These are phyloP conservation scores for Vireo altiloquus DNA, from an alignment of 2,113 vertebrate genomes.

Conservation along the genomic window DNA sequence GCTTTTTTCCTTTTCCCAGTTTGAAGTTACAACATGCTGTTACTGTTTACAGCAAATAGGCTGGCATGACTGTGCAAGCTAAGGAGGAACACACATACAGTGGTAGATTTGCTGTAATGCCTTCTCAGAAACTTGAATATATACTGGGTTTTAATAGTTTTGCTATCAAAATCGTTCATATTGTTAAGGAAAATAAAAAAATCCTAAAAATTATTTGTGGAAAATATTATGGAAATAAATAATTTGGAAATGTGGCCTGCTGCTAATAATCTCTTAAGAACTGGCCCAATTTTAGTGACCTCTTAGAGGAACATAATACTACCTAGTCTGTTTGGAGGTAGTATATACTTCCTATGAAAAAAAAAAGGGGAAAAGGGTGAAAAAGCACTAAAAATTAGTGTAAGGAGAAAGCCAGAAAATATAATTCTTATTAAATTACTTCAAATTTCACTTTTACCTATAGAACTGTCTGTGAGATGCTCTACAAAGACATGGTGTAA, in stretches of 20 bases:
- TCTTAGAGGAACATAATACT: background rate
- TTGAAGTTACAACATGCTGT: slow-evolving; percentile 5
- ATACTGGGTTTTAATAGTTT: background rate
- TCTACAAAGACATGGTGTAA: fast-evolving
- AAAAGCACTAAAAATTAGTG: background rate
- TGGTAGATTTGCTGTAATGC: background rate
- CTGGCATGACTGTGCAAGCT: background rate
- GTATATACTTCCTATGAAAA: background rate
- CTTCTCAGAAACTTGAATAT: background rate
- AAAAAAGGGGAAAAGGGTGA: fast-evolving
- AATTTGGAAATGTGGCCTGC: background rate
- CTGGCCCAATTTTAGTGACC: background rate
- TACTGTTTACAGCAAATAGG: slow-evolving; percentile 9
- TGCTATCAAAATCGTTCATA: background rate
- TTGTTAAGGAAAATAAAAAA: background rate
- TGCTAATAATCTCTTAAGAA: slow-evolving; percentile 1
- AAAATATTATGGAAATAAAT: background rate
- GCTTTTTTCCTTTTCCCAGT: background rate
- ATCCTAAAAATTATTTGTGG: background rate
- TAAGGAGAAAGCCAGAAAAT: background rate
- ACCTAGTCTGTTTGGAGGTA: background rate
- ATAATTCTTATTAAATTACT: background rate
- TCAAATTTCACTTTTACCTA: background rate
- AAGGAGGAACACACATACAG: background rate
- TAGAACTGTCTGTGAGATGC: background rate